Evolutionary conservation across 2,797 vertebrate genomes (phyloP).

Genomic region (Acanthornis magna): DNA sequence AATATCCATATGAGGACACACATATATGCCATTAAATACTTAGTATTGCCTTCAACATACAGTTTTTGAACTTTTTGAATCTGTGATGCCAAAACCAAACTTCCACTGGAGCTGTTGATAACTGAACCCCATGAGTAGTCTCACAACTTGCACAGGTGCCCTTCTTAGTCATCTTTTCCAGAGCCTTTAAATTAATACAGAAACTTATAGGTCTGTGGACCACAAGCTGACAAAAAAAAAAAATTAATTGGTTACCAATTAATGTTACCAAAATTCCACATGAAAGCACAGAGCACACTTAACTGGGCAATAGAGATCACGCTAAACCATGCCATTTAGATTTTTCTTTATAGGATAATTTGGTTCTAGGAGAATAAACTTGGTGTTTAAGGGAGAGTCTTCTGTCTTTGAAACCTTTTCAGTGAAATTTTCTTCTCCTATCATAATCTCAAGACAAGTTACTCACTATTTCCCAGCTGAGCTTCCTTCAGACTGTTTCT

Average conservation of each 20-base stretch:
- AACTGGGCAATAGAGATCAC: neutral
- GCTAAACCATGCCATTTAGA: neutral
- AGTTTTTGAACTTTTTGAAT: neutral
- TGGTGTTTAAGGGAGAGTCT: neutral
- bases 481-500: neutral
- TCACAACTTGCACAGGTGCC: neutral
- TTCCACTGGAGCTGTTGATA: neutral
- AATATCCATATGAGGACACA: neutral
- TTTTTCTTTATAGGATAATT: neutral
- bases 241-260: neutral
- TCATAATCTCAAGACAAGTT: neutral
- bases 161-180: neutral
- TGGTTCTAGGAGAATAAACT: neutral
- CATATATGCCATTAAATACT: neutral
- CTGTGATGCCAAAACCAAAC: neutral
- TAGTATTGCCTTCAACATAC: neutral
- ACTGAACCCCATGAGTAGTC: neutral
- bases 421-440: neutral
- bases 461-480: neutral
- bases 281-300: neutral
- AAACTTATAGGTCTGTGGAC: neutral
- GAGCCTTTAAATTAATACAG: neutral
- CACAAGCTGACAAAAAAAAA: neutral
- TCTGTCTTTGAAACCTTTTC: neutral
- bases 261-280: neutral